A percentile compares a stretch with the other conserved stretches of the same genome.
Conservation (phyloP, 2,888 invertebrate genomes). For the Scaptomyza parva region DNA sequence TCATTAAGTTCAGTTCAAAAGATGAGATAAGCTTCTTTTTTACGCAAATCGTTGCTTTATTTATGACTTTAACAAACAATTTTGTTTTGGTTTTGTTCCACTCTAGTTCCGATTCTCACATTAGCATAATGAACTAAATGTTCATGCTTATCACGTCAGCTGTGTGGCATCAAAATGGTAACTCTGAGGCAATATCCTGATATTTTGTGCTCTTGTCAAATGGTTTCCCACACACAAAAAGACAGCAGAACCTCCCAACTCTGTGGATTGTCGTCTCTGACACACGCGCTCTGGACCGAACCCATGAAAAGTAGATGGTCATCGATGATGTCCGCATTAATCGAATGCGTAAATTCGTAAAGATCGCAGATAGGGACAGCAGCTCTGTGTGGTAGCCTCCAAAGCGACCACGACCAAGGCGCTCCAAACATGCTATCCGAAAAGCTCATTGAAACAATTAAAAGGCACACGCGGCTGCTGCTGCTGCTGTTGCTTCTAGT, state of each 20-base stretch:
- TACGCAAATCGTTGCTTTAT: no score
- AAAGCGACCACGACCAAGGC: no score
- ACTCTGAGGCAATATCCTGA: conserved; percentile 3
- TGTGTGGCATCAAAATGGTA: conserved; percentile 44
- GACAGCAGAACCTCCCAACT: conserved; percentile 16
- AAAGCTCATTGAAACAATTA: conserved; percentile 77
- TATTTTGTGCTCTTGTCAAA: conserved; percentile 39
- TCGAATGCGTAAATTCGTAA: conserved; percentile 66
- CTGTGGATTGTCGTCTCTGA: conserved; percentile 12
- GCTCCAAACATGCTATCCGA: conserved; percentile 48
- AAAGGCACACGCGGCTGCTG: conserved; percentile 46
- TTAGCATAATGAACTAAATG: conserved; percentile 13
- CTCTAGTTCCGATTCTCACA: conserved; percentile 5
- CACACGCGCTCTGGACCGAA: conserved; percentile 43
- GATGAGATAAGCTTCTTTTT: not conserved
- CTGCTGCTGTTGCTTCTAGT: conserved; percentile 14
- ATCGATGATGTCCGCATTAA: conserved; percentile 49
- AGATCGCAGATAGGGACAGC: conserved; percentile 60
- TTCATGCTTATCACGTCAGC: conserved; percentile 43
- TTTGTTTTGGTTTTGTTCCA: no score
- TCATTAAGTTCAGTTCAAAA: not conserved
- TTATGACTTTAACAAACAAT: no score
- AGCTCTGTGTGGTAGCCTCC: conserved; percentile 19
- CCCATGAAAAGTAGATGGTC: conserved; percentile 16
- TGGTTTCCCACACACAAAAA: conserved; percentile 50